Conservation (phyloP, 2,888 invertebrate genomes). For the Meteorus colon region DNA sequence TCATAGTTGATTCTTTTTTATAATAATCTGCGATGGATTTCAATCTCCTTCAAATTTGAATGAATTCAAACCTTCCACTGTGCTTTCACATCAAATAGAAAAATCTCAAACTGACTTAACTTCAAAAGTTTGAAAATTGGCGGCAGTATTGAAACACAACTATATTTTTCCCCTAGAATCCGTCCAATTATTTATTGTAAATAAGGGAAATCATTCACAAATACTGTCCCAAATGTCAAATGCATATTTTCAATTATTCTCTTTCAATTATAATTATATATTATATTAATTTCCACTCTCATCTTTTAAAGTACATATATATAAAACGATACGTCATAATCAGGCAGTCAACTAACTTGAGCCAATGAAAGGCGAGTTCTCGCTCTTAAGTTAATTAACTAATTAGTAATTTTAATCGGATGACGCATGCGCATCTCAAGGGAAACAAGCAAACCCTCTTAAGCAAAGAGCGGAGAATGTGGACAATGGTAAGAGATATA, state of each 20-base stretch:
- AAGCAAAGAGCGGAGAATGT: constrained; percentile 60
- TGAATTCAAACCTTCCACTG: too few relatives aligned
- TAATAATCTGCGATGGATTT: too few relatives aligned
- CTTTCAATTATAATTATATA: not conserved
- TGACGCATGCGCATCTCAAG: constrained; percentile 73
- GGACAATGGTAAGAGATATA: constrained; percentile 33
- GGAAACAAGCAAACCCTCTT: constrained; percentile 74
- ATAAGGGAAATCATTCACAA: not conserved
- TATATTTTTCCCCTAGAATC: too few relatives aligned
- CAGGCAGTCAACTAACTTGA: constrained; percentile 72
- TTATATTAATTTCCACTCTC: not conserved
- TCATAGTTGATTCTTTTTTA: too few relatives aligned
- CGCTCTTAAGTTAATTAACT: constrained; percentile 72
- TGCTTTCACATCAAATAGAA: too few relatives aligned
- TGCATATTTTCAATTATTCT: not conserved
- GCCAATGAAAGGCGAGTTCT: constrained; percentile 56
- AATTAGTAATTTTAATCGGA: constrained; percentile 74
- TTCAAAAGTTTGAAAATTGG: too few relatives aligned
- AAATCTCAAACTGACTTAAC: too few relatives aligned
- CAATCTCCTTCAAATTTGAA: too few relatives aligned
- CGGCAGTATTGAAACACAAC: too few relatives aligned
- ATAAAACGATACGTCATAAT: constrained; percentile 66
- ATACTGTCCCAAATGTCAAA: not conserved
- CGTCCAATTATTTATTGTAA: not conserved
- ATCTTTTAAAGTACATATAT: not conserved